Evolutionary conservation across 2,888 invertebrate genomes (phyloP), one percentile per base, ranked within the genome.

Genomic region (Microctonus brassicae): DNA sequence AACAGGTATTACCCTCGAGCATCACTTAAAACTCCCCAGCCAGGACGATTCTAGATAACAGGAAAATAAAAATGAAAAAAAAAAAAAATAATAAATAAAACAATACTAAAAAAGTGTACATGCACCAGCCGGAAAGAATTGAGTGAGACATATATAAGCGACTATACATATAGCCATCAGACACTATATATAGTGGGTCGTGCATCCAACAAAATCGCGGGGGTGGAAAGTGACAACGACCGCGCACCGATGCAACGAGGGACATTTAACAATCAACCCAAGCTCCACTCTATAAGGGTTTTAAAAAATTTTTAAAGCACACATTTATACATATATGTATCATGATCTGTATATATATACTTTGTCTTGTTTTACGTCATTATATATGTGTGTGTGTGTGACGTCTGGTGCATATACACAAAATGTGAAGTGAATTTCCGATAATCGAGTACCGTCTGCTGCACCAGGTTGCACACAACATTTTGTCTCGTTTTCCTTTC

Each of bases 391-490:
- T 17, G 47, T 17, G 17, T 47, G 47, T n/a, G 17, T 64, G 34
- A 60, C 57, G 63, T 47, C 63, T 64, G 57, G 57, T 58, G 52
- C 66, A 55, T 62, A 69, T 63, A 57, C 24, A 65, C 53, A 55
- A 34, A 36, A 65, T 20, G 66, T 58, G 29, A 62, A 58, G 53
- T 55, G 72, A 72, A 72, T 72, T 69, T 72, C 69, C 72, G 62
- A 74, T 74, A 74, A 74, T 69, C 74, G 72, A 74, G 62, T 67
- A 66, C 69, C 66, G 55, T 58, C 67, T 73, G 63, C 47, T 72
- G 62, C 67, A 67, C 53, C 71, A 20, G 17, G 17, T 52, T 61
- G 39, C 55, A 55, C 61, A 26, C 42, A 17, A n/a, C n/a, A n/a
- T n/a, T n/a, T n/a, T n/a, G n/a, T n/a, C n/a, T 24, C 55, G 1